These are phyloP conservation scores for Catharus bicknelli DNA, from an alignment of 2,113 vertebrate genomes.

Conservation along the genomic window DNA sequence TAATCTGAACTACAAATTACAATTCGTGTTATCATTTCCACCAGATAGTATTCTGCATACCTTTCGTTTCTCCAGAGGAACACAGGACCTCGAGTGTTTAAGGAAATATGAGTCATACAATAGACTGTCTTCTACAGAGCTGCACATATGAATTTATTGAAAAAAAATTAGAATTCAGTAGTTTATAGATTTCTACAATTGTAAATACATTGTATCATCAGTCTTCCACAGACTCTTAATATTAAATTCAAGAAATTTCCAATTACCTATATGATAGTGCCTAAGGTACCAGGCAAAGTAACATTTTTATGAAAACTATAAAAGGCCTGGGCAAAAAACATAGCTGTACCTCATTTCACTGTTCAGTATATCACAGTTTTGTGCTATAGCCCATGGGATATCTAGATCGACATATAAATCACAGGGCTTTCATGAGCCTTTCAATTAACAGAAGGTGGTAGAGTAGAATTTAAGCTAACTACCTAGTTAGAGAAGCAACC, in stretches of 20 bases:
- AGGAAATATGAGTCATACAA: constrained; percentile 69
- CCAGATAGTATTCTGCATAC: constrained; percentile 17
- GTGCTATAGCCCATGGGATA: not conserved
- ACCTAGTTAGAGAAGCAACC: not conserved
- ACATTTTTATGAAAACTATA: not conserved
- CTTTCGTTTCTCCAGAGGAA: not conserved
- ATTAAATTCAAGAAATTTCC: not conserved
- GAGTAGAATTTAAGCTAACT: not conserved
- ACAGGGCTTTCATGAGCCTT: not conserved
- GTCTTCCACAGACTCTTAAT: not conserved
- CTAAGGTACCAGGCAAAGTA: not conserved
- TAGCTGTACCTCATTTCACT: not conserved
- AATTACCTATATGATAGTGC: not conserved
- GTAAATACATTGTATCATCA: constrained; percentile 43
- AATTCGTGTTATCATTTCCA: not conserved
- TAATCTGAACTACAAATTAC: not conserved
- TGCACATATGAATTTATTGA: constrained; percentile 26
- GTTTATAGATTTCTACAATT: constrained; percentile 15
- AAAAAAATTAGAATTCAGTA: constrained; percentile 43
- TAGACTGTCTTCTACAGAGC: constrained; percentile 50
- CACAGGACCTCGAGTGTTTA: constrained; percentile 53
- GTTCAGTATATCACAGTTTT: not conserved
- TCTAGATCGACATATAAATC: not conserved
- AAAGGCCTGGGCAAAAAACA: not conserved
- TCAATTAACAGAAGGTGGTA: not conserved